phyloP scores from a whole-genome alignment of 92 coral and sea anemone genomes.

The Nematostella vectensis region DNA sequence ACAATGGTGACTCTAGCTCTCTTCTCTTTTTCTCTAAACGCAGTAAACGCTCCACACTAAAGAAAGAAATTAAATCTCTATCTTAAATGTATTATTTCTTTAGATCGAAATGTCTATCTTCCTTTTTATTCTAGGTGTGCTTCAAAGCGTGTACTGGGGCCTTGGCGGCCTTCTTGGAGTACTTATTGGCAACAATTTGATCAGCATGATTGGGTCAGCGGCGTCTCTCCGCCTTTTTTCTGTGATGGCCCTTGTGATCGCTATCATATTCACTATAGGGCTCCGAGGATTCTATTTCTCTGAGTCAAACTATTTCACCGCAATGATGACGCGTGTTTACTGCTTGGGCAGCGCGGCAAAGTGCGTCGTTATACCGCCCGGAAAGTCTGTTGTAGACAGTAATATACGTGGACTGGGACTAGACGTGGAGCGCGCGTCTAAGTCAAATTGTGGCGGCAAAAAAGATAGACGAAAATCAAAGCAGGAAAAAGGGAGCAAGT shows the following conservation, averaged over 20 bases:
- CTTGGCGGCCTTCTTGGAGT: conserved; percentile 56
- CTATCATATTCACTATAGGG: conserved; percentile 52
- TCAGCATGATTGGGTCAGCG: conserved; percentile 51
- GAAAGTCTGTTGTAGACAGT: conserved; percentile 4
- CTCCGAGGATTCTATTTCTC: conserved; percentile 48
- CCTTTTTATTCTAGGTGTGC: conserved; percentile 33
- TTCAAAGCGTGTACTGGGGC: conserved; percentile 75
- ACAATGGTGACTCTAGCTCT: too few relatives aligned
- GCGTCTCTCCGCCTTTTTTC: conserved; percentile 73
- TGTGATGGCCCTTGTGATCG: conserved; percentile 35
- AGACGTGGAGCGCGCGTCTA: too few relatives aligned
- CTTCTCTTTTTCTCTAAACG: too few relatives aligned
- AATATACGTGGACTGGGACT: too few relatives aligned
- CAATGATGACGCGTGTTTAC: conserved; percentile 16
- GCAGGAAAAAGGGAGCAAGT: neutral
- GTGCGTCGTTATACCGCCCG: conserved; percentile 26
- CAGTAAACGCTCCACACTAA: too few relatives aligned
- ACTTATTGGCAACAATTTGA: conserved; percentile 48
- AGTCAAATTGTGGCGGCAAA: neutral
- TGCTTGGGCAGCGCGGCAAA: conserved; percentile 6
- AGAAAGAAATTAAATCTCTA: too few relatives aligned
- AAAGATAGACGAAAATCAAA: neutral
- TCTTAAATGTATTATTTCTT: too few relatives aligned
- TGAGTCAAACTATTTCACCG: conserved; percentile 52
- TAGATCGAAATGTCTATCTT: too few relatives aligned